Evolutionary conservation across 2,113 vertebrate genomes (phyloP).

Genomic region (Lophius piscatorius): DNA sequence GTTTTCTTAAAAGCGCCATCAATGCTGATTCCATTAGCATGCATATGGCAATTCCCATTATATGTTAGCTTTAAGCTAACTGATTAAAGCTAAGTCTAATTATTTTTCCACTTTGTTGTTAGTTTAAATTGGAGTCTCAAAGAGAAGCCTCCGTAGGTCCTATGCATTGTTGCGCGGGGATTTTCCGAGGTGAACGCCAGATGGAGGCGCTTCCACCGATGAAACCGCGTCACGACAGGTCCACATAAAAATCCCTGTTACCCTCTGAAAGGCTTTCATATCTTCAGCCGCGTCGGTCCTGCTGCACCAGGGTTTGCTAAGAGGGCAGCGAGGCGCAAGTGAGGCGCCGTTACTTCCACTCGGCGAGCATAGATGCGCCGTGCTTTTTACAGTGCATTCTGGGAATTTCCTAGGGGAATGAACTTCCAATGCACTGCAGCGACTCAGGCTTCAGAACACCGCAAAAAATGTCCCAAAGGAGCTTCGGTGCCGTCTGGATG

Average conservation of each 20-base stretch:
- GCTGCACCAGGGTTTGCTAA: conserved; percentile 4
- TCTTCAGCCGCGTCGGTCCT: conserved; percentile 8
- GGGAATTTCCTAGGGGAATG: conserved; percentile 32
- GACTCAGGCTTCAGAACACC: background rate
- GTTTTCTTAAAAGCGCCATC: no score
- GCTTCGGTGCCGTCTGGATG: conserved; percentile 3
- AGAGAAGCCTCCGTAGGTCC: no score
- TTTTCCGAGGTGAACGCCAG: no score
- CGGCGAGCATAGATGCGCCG: conserved; percentile 11
- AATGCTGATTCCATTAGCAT: no score
- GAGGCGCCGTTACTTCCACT: conserved; percentile 26
- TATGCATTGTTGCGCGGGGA: no score
- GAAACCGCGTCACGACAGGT: no score
- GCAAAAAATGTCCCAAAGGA: conserved; percentile 6
- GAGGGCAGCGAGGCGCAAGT: conserved; percentile 17
- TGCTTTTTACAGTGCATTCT: conserved; percentile 24
- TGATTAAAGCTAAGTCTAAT: no score
- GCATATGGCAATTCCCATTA: no score
- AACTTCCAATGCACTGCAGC: conserved; percentile 20
- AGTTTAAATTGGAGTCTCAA: no score
- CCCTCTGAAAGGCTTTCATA: background rate
- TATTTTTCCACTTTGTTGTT: no score
- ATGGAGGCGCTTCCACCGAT: no score
- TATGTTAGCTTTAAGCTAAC: no score
- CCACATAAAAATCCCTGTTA: background rate